Base-by-base conservation (phyloP, 1,140 invertebrate genomes). In the Fopius arisanus region DNA sequence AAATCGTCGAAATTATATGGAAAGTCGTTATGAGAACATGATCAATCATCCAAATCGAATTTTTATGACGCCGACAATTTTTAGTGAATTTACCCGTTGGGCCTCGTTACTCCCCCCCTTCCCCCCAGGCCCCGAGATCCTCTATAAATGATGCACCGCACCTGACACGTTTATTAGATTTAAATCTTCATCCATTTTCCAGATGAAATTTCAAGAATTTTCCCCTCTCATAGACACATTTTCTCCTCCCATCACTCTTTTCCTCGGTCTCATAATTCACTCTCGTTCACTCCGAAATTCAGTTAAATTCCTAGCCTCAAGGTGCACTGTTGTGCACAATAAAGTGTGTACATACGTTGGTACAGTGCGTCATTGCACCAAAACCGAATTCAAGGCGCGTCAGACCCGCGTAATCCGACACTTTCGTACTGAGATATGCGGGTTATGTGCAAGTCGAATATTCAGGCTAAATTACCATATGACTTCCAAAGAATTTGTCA, bases 381-480 rank as follows among this genome's bases (percentile, higher is more conserved):
- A 69, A 28, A 12, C 29, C 21, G 10, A 51, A 69, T 69, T 51
- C 19, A 54, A 51, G n/a, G 21, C 26, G 41, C 16, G 41, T 68
- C 66, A 68, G 9, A 68, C 66, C 37, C 66, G 37, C 37, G 66
- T 43, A 68, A 43, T 14, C 43, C 40, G 37, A 68, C 21, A 26
- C 66, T 37, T 68, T 16, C 6, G 16, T 68, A 68, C 16, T 14
- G 23, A 28, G 6, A 68, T 68, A 41, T 41, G 40, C 66, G 40
- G 63, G 33, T 19, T 14, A 33, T 33, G 63, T 31, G 63, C 12
- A 12, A 37, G 37, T 33, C 9, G 29, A 21, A 66, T 23, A 31
- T 51, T 16, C 7, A n/a, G 19, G n/a, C 1, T 51, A 1, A 51
- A 51, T 51, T 16, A 51, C 1, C 43, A 51, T 51, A 19, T n/a